Evolutionary conservation across 2,797 vertebrate genomes (phyloP).

Genomic region (Urosaurus nigricauda): DNA sequence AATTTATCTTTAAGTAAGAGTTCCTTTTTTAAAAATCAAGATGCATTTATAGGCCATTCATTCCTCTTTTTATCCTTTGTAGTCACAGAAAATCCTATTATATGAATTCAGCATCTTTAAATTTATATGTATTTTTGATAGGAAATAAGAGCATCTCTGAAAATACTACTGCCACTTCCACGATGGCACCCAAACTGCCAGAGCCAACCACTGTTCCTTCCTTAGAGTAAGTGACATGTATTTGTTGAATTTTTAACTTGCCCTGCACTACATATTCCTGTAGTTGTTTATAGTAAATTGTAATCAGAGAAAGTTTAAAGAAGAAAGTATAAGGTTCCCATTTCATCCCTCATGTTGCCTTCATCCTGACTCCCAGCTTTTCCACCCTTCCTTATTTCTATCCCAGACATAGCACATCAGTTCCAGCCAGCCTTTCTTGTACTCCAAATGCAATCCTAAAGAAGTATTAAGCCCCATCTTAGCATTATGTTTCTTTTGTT

Average conservation of each 20-base stretch:
- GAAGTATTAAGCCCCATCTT: not conserved
- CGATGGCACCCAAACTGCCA: constrained; percentile 63
- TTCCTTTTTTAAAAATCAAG: not conserved
- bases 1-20: not conserved
- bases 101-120: not conserved
- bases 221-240: constrained; percentile 78
- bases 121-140: constrained; percentile 61
- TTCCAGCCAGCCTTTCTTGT: not conserved
- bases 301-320: not conserved
- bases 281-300: not conserved
- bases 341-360: not conserved
- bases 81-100: not conserved
- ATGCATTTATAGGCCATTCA: not conserved
- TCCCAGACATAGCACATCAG: not conserved
- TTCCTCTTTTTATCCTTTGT: not conserved
- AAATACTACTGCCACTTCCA: constrained; percentile 74
- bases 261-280: not conserved
- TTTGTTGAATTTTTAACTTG: not conserved
- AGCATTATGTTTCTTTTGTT: not conserved
- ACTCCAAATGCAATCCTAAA: not conserved
- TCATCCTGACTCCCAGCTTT: not conserved
- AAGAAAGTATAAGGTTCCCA: not conserved
- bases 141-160: constrained; percentile 80
- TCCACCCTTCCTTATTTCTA: not conserved
- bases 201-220: constrained; percentile 75